Evolutionary conservation across 2,888 invertebrate species (phyloP).

Genomic region (Drosophila tanythrix): DNA sequence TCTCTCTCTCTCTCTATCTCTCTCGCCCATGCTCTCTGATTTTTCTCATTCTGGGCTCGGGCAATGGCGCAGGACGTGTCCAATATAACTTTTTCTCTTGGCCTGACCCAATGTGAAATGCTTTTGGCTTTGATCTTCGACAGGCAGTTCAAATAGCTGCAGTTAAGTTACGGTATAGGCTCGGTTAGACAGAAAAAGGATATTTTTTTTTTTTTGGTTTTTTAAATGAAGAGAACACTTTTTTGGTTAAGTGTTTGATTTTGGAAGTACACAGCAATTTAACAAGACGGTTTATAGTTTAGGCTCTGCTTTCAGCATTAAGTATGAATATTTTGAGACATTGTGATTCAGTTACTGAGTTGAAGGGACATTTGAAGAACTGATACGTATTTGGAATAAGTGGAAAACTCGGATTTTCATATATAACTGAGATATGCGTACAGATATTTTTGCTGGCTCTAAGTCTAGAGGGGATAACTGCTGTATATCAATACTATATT

Average conservation of each 20-base stretch:
- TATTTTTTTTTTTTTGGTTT: slow-evolving; percentile 33
- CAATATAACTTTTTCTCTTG: slow-evolving; percentile 76
- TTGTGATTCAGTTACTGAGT: slow-evolving; percentile 10
- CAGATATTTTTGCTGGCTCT: background rate
- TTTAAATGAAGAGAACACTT: slow-evolving; percentile 28
- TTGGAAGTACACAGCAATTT: slow-evolving; percentile 61
- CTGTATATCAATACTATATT: background rate
- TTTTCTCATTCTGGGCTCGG: slow-evolving; percentile 36
- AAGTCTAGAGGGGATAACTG: background rate
- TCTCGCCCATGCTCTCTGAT: background rate
- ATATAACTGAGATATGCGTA: background rate
- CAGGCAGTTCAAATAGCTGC: slow-evolving; percentile 75
- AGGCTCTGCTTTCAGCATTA: slow-evolving; percentile 40
- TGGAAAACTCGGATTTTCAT: background rate
- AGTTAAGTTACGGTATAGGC: slow-evolving; percentile 58
- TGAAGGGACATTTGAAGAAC: slow-evolving; percentile 15
- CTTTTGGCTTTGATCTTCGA: slow-evolving; percentile 69
- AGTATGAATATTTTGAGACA: slow-evolving; percentile 11
- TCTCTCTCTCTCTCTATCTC: background rate
- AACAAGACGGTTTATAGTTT: slow-evolving; percentile 54
- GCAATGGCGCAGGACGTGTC: slow-evolving; percentile 78
- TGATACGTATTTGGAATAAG: background rate
- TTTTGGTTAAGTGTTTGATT: slow-evolving; percentile 25
- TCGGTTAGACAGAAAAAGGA: slow-evolving; percentile 55
- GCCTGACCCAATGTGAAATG: slow-evolving; percentile 24